A percentile compares a stretch with the other conserved stretches of the same genome.
phyloP scores from a whole-genome alignment of 2,113 vertebrate species.

The Ammodytes dubius region DNA sequence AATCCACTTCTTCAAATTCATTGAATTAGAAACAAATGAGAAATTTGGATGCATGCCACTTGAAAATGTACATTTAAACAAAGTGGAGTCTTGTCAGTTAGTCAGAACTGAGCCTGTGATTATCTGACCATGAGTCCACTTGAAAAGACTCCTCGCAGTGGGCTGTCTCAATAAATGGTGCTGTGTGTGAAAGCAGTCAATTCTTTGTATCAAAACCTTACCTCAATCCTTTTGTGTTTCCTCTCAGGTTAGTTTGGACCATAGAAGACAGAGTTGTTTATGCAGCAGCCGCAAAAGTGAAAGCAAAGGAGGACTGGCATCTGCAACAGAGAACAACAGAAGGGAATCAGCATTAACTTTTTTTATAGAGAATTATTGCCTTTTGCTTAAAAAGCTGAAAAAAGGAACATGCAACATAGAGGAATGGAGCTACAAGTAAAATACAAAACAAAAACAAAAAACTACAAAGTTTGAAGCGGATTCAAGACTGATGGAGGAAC shows the following conservation, averaged over 20 bases:
- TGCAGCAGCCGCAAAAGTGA: slow-evolving; percentile 52
- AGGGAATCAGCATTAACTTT: slow-evolving; percentile 74
- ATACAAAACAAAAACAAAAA: slow-evolving; percentile 20
- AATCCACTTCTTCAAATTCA: background rate
- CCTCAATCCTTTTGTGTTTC: background rate
- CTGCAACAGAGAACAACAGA: slow-evolving; percentile 60
- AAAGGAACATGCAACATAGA: slow-evolving; percentile 57
- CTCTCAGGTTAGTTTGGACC: slow-evolving; percentile 62
- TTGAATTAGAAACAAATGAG: background rate
- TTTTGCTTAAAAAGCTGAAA: slow-evolving; percentile 63
- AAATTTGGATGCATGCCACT: background rate
- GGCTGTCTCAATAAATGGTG: background rate
- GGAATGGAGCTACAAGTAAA: slow-evolving; percentile 52
- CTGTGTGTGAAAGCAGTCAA: background rate
- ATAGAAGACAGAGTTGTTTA: slow-evolving; percentile 35
- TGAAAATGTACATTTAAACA: background rate
- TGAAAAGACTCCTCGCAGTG: no score
- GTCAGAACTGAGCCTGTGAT: background rate
- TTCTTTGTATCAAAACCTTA: background rate
- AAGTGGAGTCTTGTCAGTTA: background rate
- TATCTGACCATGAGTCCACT: background rate
- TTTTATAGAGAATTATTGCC: slow-evolving; percentile 62
- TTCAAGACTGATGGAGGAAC: slow-evolving; percentile 56
- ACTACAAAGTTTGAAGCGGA: slow-evolving; percentile 41
- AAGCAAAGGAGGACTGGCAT: slow-evolving; percentile 46